Percentiles rank a stretch among this genome's conserved stretches.
These are phyloP conservation scores for Pempheris klunzingeri DNA, from an alignment of 2,797 vertebrate species.

Conservation along the genomic window DNA sequence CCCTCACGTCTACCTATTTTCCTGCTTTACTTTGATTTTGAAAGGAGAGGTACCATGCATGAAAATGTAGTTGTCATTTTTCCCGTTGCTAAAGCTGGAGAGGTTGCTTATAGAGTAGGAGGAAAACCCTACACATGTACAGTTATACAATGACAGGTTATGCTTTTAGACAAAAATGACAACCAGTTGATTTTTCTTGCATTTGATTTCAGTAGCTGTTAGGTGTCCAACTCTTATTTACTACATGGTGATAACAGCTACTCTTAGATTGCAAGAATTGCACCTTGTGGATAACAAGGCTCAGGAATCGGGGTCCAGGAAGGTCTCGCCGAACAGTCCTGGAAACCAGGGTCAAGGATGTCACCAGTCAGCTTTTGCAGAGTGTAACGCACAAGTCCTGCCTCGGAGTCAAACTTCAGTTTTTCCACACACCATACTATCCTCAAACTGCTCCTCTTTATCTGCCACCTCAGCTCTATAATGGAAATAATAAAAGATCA, in stretches of 20 bases:
- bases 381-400: conserved; percentile 72
- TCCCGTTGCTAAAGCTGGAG: conserved; percentile 30
- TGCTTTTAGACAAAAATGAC: conserved; percentile 28
- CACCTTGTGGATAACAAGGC: conserved; percentile 65
- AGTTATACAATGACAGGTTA: conserved; percentile 24
- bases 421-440: conserved; percentile 61
- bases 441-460: conserved; percentile 64
- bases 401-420: conserved; percentile 64
- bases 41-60: conserved; percentile 51
- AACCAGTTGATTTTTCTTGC: conserved; percentile 19
- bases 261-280: conserved; percentile 46
- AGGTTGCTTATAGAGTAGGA: conserved; percentile 25
- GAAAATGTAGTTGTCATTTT: conserved; percentile 43
- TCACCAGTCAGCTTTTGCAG: conserved; percentile 59
- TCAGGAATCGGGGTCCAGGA: conserved; percentile 76
- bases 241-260: conserved; percentile 24
- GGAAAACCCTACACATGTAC: conserved; percentile 11
- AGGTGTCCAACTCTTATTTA: conserved; percentile 39
- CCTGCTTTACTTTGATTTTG: conserved; percentile 57
- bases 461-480: conserved; percentile 65
- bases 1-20: conserved; percentile 59
- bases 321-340: conserved; percentile 54
- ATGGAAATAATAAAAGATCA: conserved; percentile 61
- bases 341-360: conserved; percentile 52
- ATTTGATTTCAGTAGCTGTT: conserved; percentile 49